These are phyloP conservation scores for Gymnoscopelus microlampas DNA, from an alignment of 2,797 vertebrate genomes.

Conservation along the genomic window DNA sequence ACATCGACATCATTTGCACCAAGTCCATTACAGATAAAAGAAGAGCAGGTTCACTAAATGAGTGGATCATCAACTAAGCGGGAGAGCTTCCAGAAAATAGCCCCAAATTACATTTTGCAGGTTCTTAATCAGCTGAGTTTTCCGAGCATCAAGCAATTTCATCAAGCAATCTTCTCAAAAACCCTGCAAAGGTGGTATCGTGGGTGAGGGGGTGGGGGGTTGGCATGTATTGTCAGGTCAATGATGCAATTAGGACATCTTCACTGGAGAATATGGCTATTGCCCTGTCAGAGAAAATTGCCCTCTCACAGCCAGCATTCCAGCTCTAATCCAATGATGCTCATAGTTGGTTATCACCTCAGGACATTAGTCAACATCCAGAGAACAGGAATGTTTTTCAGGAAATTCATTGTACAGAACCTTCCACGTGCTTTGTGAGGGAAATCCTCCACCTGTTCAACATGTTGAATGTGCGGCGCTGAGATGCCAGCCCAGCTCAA, in stretches of 20 bases:
- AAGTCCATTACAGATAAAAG: no score
- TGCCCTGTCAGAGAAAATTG: slow-evolving; percentile 1
- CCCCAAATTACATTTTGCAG: no score
- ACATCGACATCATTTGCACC: no score
- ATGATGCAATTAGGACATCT: background rate
- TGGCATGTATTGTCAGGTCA: background rate
- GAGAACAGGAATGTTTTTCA: slow-evolving; percentile 7
- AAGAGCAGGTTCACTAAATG: no score
- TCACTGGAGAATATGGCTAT: background rate
- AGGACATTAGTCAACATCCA: background rate
- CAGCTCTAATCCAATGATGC: slow-evolving; percentile 3
- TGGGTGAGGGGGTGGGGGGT: background rate
- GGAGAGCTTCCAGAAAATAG: no score
- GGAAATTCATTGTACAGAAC: background rate
- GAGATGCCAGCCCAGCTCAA: background rate
- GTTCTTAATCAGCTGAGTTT: no score
- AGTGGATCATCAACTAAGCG: no score
- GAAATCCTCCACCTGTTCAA: background rate
- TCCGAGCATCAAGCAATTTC: background rate
- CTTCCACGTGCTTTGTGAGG: background rate
- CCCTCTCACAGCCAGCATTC: slow-evolving; percentile 1
- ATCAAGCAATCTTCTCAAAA: background rate
- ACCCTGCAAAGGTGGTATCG: background rate
- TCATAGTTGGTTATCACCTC: background rate
- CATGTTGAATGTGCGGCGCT: background rate